phyloP scores from a whole-genome alignment of 2,888 invertebrate genomes.

The Isoperla grammatica region DNA sequence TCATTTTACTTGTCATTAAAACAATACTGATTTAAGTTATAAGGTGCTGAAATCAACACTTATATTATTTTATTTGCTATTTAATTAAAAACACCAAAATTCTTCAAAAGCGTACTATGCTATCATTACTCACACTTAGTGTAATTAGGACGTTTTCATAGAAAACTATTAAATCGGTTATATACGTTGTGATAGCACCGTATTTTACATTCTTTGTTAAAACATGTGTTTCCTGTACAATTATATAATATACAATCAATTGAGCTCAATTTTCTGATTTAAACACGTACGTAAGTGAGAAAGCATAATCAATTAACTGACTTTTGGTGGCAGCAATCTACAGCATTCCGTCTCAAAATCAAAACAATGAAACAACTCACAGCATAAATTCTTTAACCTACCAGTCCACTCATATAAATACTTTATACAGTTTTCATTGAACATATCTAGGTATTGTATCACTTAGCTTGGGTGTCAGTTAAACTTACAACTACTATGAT shows the following conservation, averaged over 20 bases:
- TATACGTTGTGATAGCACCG: conserved; percentile 20
- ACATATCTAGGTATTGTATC: neutral
- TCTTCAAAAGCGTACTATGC: conserved; percentile 3
- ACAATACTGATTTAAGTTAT: neutral
- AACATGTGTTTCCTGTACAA: conserved; percentile 3
- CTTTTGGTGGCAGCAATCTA: too few species aligned
- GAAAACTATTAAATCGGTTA: conserved; percentile 25
- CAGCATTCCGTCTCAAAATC: neutral
- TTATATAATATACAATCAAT: conserved; percentile 1
- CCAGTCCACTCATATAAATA: conserved; percentile 2
- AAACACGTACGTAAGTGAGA: neutral
- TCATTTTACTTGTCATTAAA: neutral
- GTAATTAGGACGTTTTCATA: conserved; percentile 27
- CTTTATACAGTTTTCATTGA: neutral
- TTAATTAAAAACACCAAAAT: conserved; percentile 9
- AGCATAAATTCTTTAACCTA: neutral
- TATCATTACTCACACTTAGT: conserved; percentile 22
- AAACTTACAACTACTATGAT: too few species aligned
- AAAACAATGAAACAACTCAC: neutral
- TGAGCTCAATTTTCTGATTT: conserved; percentile 5
- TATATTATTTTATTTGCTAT: neutral
- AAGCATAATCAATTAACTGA: neutral
- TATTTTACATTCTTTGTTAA: conserved; percentile 14
- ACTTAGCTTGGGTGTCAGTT: neutral
- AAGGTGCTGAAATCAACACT: neutral